Evolutionary conservation across 2,888 invertebrate species (phyloP), one percentile per base, ranked within the genome.

Genomic region (Caenorhabditis sp.): DNA sequence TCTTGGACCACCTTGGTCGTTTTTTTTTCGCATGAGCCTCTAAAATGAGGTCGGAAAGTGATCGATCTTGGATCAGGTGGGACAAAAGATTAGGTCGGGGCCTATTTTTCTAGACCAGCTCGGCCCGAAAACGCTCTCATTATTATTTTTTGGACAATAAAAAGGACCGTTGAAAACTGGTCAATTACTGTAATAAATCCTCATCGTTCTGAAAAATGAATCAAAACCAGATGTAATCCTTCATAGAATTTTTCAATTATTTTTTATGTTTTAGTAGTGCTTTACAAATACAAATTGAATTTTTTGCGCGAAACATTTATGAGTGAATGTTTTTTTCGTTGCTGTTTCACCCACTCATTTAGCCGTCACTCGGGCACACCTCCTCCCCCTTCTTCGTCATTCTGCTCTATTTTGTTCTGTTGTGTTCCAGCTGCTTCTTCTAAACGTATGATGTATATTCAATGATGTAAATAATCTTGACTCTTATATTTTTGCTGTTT

Each of bases 401-500:
- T 43, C 17, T 36, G 6, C 6, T 36, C 12, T 36, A n/a, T n/a
- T 43, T 43, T 3, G 43, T 43, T 43, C 14, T 43, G 2, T 43
- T 3, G 8, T 17, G 31, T 43, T 17, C 43, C 17, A 43, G 43
- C 17, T 12, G 43, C 14, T 6, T 31, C 31, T 31, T 43, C 43
- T 43, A 43, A 43, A 12, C 43, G 43, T 43, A 43, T 43, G 43
- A 43, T 43, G 43, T 43, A 43, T 43, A 43, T 43, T 43, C 43
- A 43, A 43, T 43, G 43, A 43, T 43, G 43, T 43, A 43, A 43
- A 43, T 43, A 43, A 43, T 43, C 43, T 43, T 43, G 43, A 43
- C 43, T 43, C 43, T 43, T 14, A 10, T 43, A 12, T 43, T 43
- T 43, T 43, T 14, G 2, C 17, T 43, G 12, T 17, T 17, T 43